A percentile compares a stretch with the other conserved stretches of the same genome.
Evolutionary conservation across 2,797 vertebrate genomes (phyloP).

Genomic region (Takifugu ocellatus): DNA sequence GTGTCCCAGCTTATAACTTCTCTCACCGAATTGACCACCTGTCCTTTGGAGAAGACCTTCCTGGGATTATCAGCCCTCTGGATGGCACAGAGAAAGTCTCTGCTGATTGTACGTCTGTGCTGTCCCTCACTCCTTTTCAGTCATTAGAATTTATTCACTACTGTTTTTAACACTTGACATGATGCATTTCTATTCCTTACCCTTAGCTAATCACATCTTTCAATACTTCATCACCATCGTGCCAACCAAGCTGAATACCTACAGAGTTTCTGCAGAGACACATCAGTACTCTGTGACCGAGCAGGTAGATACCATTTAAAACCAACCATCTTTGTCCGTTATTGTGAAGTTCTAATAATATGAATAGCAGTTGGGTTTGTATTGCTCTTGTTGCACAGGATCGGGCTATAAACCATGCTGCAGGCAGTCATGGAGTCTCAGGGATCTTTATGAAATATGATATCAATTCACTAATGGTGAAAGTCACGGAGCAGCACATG

Average conservation of each 20-base stretch:
- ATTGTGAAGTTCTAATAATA: neutral
- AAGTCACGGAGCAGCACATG: constrained; percentile 96
- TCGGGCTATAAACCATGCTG: constrained; percentile 91
- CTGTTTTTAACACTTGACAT: neutral
- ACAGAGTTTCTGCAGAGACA: constrained; percentile 81
- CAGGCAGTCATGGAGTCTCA: constrained; percentile 95
- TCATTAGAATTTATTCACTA: too few relatives aligned
- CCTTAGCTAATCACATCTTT: constrained; percentile 95
- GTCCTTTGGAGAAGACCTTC: constrained; percentile 93
- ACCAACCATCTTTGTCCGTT: neutral
- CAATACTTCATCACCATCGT: constrained; percentile 99
- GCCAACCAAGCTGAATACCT: constrained; percentile 94
- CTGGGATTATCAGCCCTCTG: constrained; percentile 91
- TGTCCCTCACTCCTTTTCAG: neutral
- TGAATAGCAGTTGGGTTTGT: neutral
- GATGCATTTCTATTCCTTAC: constrained; percentile 1
- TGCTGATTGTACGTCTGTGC: constrained; percentile 78
- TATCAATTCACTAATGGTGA: constrained; percentile 96
- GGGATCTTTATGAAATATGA: constrained; percentile 99
- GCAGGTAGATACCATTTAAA: constrained; percentile 55
- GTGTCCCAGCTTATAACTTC: constrained; percentile 89
- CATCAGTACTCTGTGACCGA: constrained; percentile 80
- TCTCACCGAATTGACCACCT: constrained; percentile 98
- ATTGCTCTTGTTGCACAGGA: constrained; percentile 73
- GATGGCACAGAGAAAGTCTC: constrained; percentile 97